These are phyloP conservation scores for Drosophila asahinai DNA, from an alignment of 1,140 invertebrate genomes.

Conservation along the genomic window DNA sequence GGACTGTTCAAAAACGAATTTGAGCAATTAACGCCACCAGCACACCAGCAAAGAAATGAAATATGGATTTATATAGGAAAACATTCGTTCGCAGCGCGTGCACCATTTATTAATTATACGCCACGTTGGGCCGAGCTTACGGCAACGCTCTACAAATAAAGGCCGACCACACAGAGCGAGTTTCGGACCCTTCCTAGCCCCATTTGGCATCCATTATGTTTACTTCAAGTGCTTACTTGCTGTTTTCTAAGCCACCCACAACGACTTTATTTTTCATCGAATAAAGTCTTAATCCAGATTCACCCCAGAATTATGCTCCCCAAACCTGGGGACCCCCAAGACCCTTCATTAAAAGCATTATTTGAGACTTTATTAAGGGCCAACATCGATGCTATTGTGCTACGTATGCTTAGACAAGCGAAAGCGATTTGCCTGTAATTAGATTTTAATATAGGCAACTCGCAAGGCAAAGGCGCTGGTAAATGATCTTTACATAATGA, in stretches of 20 bases:
- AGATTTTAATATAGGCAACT: slow-evolving; percentile 73
- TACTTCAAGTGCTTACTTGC: slow-evolving; percentile 48
- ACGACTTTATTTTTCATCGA: no score
- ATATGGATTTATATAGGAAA: slow-evolving; percentile 53
- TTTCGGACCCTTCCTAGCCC: slow-evolving; percentile 4
- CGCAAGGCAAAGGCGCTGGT: slow-evolving; percentile 16
- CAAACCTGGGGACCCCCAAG: not conserved
- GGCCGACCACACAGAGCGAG: slow-evolving; percentile 34
- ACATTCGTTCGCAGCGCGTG: slow-evolving; percentile 56
- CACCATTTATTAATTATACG: slow-evolving; percentile 80
- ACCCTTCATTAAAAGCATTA: slow-evolving; percentile 32
- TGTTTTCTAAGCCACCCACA: slow-evolving; percentile 12
- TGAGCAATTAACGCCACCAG: slow-evolving; percentile 74
- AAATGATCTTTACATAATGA: slow-evolving; percentile 66
- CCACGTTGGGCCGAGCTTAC: slow-evolving; percentile 58
- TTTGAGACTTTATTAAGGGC: slow-evolving; percentile 16
- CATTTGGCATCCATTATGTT: slow-evolving; percentile 61
- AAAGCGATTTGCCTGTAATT: slow-evolving; percentile 61
- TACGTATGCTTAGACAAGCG: slow-evolving; percentile 26
- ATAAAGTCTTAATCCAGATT: not conserved
- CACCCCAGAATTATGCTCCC: not conserved
- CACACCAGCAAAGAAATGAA: slow-evolving; percentile 47
- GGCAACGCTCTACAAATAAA: slow-evolving; percentile 51
- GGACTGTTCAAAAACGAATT: slow-evolving; percentile 80
- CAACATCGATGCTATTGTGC: slow-evolving; percentile 32